Evolutionary conservation across 2,888 invertebrate species (phyloP).

Genomic region (Lycophotia porphyrea): DNA sequence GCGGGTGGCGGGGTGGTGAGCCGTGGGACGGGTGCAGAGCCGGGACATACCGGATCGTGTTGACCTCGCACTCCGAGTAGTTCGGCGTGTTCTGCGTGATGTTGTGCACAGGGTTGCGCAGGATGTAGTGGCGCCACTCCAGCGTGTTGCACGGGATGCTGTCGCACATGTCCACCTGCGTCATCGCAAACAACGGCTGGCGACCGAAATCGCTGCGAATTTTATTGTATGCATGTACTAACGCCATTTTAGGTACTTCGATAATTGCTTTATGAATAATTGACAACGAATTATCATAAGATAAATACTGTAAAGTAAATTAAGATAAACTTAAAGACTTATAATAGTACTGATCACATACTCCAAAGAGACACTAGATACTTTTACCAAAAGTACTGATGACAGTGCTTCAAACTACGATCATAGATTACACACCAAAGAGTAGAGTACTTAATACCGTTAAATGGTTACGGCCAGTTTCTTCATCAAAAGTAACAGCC

Average conservation of each 20-base stretch:
- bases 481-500: too few relatives aligned
- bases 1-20: too few relatives aligned
- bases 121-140: conserved; percentile 82
- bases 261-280: background rate
- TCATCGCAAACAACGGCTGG: conserved; percentile 87
- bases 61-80: conserved; percentile 86
- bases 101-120: conserved; percentile 89
- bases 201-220: conserved; percentile 85
- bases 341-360: background rate
- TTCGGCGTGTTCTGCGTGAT: conserved; percentile 85
- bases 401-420: background rate
- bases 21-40: too few relatives aligned
- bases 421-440: background rate
- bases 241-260: conserved; percentile 70
- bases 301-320: background rate
- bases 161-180: conserved; percentile 80
- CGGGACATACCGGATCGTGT: conserved; percentile 87
- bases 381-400: background rate
- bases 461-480: too few relatives aligned
- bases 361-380: background rate
- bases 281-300: background rate
- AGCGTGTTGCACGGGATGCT: conserved; percentile 75
- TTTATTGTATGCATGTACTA: conserved; percentile 84
- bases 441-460: background rate
- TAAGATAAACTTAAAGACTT: background rate